Base-by-base conservation (phyloP, 2,797 vertebrate genomes). In the Phoebastria nigripes region DNA sequence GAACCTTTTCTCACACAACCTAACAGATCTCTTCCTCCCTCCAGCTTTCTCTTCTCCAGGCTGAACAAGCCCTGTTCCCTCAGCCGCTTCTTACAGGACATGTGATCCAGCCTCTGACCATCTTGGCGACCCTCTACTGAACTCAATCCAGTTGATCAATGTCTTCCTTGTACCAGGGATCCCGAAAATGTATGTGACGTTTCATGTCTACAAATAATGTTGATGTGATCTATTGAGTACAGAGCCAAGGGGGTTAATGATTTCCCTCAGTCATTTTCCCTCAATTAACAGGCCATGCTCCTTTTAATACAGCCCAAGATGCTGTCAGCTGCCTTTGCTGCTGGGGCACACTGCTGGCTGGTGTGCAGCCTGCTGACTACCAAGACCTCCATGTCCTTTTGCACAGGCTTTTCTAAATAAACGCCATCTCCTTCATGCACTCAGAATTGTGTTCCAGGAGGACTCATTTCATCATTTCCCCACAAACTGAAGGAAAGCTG, bases 381-480 rank as follows among this genome's bases (percentile, higher is more conserved):
- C 4, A 8, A 61, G 37, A 58, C 8, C 4, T 79, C 31, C 47
- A 11, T 0, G 0, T 70, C 51, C 41, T 55, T 63, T 74, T 35
- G n/a, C 72, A 66, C 18, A 70, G 26, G 21, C 8, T 66, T 3
- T 65, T 71, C 31, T 22, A 9, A 79, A 14, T 52, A 49, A 42
- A 14, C 52, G 31, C 25, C 12, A 2, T 46, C 25, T 46, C 41
- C 33, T 82, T 74, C 11, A 1, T n/a, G 22, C 77, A 25, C 51
- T 49, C 41, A 79, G 20, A 76, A 62, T 8, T 13, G 18, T 47
- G 6, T 56, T 33, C 21, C 51, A 33, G 21, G 13, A 86, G 37
- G 28, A 71, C 25, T 41, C 1, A 0, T 58, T 54, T 49, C 26
- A 28, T 44, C 12, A 26, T 73, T 76, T 80, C 47, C 62, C 9